Evolutionary conservation across 1,140 invertebrate species (phyloP).

Genomic region (Drosophila azteca): DNA sequence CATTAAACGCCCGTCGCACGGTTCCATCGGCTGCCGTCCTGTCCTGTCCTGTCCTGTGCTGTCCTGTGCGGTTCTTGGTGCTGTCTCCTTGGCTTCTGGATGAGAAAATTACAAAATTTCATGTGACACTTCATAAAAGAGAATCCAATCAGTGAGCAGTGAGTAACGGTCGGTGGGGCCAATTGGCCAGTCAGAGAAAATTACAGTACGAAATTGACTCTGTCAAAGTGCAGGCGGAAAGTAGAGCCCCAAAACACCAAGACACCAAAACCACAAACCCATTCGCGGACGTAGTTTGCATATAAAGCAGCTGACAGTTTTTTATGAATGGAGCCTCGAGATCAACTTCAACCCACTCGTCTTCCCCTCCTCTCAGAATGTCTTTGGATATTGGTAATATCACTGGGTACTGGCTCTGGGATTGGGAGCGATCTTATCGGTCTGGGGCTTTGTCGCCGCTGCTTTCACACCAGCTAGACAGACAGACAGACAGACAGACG

Average conservation of each 20-base stretch:
- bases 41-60: neutral
- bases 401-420: neutral
- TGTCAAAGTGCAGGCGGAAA: no score
- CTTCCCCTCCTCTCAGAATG: no score
- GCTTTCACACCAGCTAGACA: constrained; percentile 6
- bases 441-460: constrained; percentile 10
- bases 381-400: no score
- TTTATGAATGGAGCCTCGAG: constrained; percentile 35
- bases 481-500: no score
- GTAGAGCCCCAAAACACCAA: no score
- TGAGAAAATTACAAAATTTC: constrained; percentile 80
- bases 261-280: no score
- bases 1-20: constrained; percentile 55
- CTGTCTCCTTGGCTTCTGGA: constrained; percentile 31
- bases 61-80: neutral
- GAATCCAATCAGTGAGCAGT: constrained; percentile 5
- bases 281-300: constrained; percentile 20
- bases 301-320: constrained; percentile 28
- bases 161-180: neutral
- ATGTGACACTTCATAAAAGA: constrained; percentile 67
- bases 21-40: no score
- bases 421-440: constrained; percentile 35
- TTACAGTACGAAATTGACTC: constrained; percentile 29
- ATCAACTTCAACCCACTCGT: no score
- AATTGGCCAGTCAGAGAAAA: constrained; percentile 41